Conservation (phyloP, 2,888 invertebrate genomes). For the Himalopsyche kuldschensis region DNA sequence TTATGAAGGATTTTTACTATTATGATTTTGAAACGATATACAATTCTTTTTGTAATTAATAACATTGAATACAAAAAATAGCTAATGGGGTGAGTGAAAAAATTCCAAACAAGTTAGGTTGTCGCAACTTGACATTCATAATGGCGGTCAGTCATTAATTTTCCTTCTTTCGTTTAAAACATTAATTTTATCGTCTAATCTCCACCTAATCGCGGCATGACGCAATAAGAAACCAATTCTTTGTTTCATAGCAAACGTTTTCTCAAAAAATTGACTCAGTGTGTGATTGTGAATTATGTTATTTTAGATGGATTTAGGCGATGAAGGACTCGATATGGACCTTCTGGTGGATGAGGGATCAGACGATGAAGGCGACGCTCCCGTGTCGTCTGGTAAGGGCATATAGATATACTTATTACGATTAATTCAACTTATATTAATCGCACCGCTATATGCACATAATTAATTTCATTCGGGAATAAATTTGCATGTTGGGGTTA, state of each 20-base stretch:
- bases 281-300: slow-evolving; percentile 5
- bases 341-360: slow-evolving; percentile 74
- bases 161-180: slow-evolving; percentile 2
- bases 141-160: slow-evolving; percentile 53
- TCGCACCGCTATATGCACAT: neutral
- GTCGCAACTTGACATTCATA: slow-evolving; percentile 56
- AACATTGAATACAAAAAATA: slow-evolving; percentile 48
- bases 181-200: neutral
- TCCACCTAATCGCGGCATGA: neutral
- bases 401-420: neutral
- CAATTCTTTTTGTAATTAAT: slow-evolving; percentile 43
- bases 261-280: neutral
- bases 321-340: slow-evolving; percentile 67
- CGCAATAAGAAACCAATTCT: neutral
- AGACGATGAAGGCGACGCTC: slow-evolving; percentile 72
- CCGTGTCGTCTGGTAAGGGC: slow-evolving; percentile 54
- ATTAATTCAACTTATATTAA: neutral
- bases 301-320: slow-evolving; percentile 41
- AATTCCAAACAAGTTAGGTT: slow-evolving; percentile 55
- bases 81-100: slow-evolving; percentile 52
- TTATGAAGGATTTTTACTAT: slow-evolving; percentile 38
- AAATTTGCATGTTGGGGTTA: neutral
- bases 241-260: neutral
- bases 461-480: neutral
- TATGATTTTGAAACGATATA: slow-evolving; percentile 21